These are phyloP conservation scores for Balearica regulorum DNA, from an alignment of 2,797 vertebrate species.

Conservation along the genomic window DNA sequence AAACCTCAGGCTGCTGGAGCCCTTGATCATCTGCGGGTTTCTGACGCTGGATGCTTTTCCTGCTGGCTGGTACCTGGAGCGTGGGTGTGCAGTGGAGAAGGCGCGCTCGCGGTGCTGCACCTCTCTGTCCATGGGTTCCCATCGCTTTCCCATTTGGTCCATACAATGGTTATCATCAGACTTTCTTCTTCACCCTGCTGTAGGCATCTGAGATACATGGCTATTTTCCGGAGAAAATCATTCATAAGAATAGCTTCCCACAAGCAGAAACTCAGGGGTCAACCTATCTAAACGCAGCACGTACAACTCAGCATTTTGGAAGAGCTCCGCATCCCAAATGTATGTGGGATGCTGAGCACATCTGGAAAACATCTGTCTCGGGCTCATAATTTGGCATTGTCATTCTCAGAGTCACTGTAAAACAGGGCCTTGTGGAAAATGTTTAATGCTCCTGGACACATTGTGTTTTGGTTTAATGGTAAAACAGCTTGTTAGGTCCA, in stretches of 20 bases:
- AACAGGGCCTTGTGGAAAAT: background rate
- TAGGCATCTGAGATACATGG: background rate
- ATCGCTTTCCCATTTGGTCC: background rate
- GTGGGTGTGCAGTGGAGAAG: fast-evolving
- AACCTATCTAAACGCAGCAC: background rate
- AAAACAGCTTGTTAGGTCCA: conserved; percentile 11
- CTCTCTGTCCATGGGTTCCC: background rate
- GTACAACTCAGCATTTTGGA: background rate
- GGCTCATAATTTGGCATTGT: background rate
- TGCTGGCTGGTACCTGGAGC: background rate
- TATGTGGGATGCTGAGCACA: background rate
- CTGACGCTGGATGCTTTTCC: background rate
- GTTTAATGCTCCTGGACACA: background rate
- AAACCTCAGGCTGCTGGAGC: background rate
- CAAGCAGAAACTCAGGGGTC: background rate
- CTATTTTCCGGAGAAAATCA: background rate
- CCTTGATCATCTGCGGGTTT: background rate
- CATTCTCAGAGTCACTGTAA: background rate
- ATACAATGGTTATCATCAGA: fast-evolving
- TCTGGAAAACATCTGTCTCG: conserved; percentile 15
- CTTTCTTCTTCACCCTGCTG: background rate
- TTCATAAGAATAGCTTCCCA: background rate
- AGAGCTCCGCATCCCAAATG: background rate
- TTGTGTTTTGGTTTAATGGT: background rate
- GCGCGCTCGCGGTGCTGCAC: fast-evolving